Base-by-base conservation (phyloP, 2,888 invertebrate genomes). In the Apamea crenata region DNA sequence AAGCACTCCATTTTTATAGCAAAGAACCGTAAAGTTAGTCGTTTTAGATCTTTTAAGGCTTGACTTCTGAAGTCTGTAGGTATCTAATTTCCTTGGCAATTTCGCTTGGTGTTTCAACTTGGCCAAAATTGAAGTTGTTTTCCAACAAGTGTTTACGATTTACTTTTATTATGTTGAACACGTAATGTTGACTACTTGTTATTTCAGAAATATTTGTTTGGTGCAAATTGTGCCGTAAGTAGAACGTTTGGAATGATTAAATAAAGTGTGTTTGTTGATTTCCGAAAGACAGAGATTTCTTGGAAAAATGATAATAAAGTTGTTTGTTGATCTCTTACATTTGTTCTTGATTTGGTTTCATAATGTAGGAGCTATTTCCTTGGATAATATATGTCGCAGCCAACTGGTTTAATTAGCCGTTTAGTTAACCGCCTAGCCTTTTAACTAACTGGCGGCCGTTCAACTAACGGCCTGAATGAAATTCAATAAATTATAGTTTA, bases 1-100 rank as follows among this genome's bases (percentile, higher is more conserved):
- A 85, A 77, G 63, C 74, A 69, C 73, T 79, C 70, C 18, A 65
- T 79, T 84, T 84, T 89, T 81, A 84, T 82, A 75, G 61, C 66
- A 68, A 68, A 83, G 53, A 68, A 40, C 61, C 59, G 66, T 85
- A 75, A 81, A 80, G 18, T 66, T 40, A 36, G 68, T 84, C 66
- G 72, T 87, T 76, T 40, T 21, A 36, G 63, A 73, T 77, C 40
- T 70, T 77, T 67, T 77, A 80, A 81, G 53, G 44, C 63, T 82
- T 80, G n/a, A 86, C 59, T 83, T 80, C 78, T 78, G 74, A 21
- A 77, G 18, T 36, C 71, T 21, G 68, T 36, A 73, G 50, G 61
- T 75, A 65, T 56, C 47, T 56, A 66, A 77, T 59, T 53, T 75
- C n/a, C 47, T 74, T 59, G 2, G 50, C 18, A 73, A 59, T 77